These are phyloP conservation scores for Serilophus lunatus DNA, from an alignment of 2,113 vertebrate species.

Conservation along the genomic window DNA sequence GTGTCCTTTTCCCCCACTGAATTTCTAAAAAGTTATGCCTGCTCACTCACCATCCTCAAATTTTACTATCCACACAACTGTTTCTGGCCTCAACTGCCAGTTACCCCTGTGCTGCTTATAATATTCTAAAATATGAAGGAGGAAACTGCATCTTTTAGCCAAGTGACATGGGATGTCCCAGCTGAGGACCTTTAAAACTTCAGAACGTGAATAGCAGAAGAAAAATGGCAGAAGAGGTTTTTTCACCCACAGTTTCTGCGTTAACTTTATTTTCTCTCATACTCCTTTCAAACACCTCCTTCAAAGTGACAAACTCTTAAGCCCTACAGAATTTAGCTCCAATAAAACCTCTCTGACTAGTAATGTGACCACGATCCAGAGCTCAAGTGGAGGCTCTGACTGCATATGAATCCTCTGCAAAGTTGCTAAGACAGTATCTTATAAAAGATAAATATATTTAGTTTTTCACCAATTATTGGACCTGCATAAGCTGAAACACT, in stretches of 20 bases:
- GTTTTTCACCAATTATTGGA: neutral
- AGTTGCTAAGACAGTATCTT: neutral
- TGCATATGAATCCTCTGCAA: neutral
- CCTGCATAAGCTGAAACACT: neutral
- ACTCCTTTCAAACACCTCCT: neutral
- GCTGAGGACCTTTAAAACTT: neutral
- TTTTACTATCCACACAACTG: neutral
- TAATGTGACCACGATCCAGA: neutral
- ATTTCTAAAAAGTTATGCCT: neutral
- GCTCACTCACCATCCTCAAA: neutral
- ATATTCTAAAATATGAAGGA: neutral
- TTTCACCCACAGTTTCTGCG: neutral
- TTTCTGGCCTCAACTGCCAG: neutral
- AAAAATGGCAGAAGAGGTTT: neutral
- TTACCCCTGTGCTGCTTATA: neutral
- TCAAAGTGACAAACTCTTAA: neutral
- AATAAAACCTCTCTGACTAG: neutral
- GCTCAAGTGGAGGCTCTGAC: neutral
- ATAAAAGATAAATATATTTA: neutral
- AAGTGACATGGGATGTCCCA: neutral
- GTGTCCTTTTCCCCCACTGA: too few species aligned
- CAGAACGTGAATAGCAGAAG: neutral
- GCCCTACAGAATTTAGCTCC: neutral
- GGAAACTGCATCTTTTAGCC: neutral
- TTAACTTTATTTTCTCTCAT: neutral